Conservation (phyloP, 2,888 invertebrate genomes). For the Gnatocerus cornutus region DNA sequence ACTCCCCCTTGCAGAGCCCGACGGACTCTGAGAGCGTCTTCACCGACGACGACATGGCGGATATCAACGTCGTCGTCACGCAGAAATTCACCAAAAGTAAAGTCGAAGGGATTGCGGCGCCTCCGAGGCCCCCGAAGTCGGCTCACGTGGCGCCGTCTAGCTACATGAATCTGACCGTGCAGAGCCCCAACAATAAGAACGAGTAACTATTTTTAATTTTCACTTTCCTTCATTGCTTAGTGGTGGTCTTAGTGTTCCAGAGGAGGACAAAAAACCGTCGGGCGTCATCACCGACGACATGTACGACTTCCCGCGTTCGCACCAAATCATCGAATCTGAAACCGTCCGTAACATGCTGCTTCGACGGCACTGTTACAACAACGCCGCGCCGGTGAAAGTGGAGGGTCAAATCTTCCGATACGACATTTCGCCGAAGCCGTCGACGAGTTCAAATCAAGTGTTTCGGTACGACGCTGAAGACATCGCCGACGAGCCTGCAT, state of each 20-base stretch:
- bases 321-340: conserved; percentile 70
- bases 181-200: conserved; percentile 22
- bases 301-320: conserved; percentile 83
- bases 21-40: conserved; percentile 79
- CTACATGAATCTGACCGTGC: conserved; percentile 47
- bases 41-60: conserved; percentile 80
- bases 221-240: too few species aligned
- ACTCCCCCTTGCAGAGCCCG: conserved; percentile 76
- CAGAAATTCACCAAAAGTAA: conserved; percentile 75
- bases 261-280: conserved; percentile 26
- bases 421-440: conserved; percentile 71
- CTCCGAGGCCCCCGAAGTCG: conserved; percentile 86
- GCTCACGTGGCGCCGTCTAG: conserved; percentile 52
- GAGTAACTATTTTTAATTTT: conserved; percentile 47
- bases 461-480: conserved; percentile 66
- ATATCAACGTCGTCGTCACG: conserved; percentile 74
- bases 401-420: conserved; percentile 76
- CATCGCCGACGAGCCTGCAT: conserved; percentile 69
- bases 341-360: conserved; percentile 61
- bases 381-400: conserved; percentile 74
- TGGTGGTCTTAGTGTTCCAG: too few species aligned
- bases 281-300: conserved; percentile 72
- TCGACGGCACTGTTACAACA: conserved; percentile 75
- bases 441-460: conserved; percentile 63
- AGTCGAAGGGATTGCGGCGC: conserved; percentile 69